Evolutionary conservation across 2,113 vertebrate species (phyloP).

Genomic region (Pholis gunnellus): DNA sequence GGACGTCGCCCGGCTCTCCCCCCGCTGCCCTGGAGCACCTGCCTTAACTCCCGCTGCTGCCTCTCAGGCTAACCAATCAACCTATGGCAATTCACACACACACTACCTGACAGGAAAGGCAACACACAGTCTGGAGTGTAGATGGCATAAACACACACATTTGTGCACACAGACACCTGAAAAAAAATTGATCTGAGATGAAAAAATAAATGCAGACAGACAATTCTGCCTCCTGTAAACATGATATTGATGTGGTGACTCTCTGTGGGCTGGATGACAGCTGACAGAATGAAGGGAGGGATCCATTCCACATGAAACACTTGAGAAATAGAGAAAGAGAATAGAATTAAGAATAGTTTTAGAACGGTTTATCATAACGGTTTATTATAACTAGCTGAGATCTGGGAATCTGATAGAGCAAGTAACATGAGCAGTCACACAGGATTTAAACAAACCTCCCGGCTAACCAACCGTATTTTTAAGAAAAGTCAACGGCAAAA

Average conservation of each 20-base stretch:
- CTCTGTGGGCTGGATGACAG: slow-evolving; percentile 34
- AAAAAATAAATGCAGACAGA: slow-evolving; percentile 60
- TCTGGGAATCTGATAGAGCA: not conserved
- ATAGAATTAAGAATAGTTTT: not conserved
- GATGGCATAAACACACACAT: slow-evolving; percentile 18
- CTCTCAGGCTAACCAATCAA: slow-evolving; percentile 66
- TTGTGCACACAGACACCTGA: slow-evolving; percentile 18
- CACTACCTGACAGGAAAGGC: slow-evolving; percentile 49
- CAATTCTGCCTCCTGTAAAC: slow-evolving; percentile 47
- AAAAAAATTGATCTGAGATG: slow-evolving; percentile 32
- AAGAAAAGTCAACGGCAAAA: not conserved
- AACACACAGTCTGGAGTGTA: slow-evolving; percentile 32
- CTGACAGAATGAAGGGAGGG: slow-evolving; percentile 31
- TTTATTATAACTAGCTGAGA: not conserved
- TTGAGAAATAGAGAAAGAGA: not conserved
- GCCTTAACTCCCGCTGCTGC: slow-evolving; percentile 59
- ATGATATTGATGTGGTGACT: slow-evolving; percentile 45
- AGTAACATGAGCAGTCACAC: not conserved
- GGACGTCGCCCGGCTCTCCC: slow-evolving; percentile 34
- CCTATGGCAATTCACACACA: slow-evolving; percentile 50
- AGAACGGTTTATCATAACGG: not conserved
- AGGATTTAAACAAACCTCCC: not conserved
- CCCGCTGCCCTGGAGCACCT: slow-evolving; percentile 64
- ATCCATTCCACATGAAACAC: slow-evolving; percentile 25
- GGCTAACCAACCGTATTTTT: not conserved